Conservation (phyloP, 2,797 vertebrate species). For the Neoniphon sammara region DNA sequence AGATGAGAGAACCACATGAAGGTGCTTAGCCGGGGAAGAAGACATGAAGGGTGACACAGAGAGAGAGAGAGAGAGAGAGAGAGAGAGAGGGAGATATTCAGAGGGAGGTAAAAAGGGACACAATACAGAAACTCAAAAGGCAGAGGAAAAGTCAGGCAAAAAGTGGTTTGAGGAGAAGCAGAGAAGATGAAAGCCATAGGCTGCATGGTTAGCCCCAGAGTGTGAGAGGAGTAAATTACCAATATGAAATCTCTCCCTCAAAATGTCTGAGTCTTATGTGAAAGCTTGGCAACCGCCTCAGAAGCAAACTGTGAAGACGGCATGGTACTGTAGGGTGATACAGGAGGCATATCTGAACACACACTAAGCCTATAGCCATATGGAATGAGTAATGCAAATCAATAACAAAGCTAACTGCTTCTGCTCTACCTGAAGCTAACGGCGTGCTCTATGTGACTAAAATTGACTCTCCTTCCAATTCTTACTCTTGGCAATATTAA, state of each 20-base stretch:
- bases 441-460: constrained; percentile 4
- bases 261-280: constrained; percentile 50
- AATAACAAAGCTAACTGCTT: constrained; percentile 17
- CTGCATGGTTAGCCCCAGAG: constrained; percentile 24
- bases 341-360: constrained; percentile 7
- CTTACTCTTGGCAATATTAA: constrained; percentile 3
- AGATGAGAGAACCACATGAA: constrained; percentile 37
- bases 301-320: constrained; percentile 42
- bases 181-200: constrained; percentile 59
- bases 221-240: constrained; percentile 45
- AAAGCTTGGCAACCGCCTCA: constrained; percentile 51
- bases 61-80: constrained; percentile 6
- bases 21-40: constrained; percentile 29
- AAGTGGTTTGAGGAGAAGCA: constrained; percentile 48
- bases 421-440: background rate
- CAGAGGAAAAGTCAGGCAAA: constrained; percentile 41
- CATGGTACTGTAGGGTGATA: constrained; percentile 22
- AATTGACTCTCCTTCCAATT: background rate
- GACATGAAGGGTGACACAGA: constrained; percentile 35
- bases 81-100: constrained; percentile 12
- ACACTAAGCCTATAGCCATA: constrained; percentile 28
- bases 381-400: constrained; percentile 34
- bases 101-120: constrained; percentile 39
- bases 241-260: constrained; percentile 46
- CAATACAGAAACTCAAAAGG: constrained; percentile 26